A percentile compares a stretch with the other conserved stretches of the same genome.
Evolutionary conservation across 2,888 invertebrate genomes (phyloP).

Genomic region (Lysandra coridon): DNA sequence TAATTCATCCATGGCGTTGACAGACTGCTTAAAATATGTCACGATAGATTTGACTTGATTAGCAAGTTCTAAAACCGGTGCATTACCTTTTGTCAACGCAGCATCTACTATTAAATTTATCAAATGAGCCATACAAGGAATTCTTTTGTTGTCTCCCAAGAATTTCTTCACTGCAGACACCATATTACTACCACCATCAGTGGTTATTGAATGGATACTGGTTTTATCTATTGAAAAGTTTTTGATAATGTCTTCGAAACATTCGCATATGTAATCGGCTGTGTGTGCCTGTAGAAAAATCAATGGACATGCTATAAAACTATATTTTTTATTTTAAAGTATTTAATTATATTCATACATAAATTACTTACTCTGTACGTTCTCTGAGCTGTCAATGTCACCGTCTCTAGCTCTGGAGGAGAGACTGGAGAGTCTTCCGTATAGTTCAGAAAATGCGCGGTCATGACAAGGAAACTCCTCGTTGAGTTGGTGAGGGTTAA

Average conservation of each 20-base stretch:
- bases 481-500: constrained; percentile 35
- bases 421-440: constrained; percentile 27
- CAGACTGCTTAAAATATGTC: constrained; percentile 48
- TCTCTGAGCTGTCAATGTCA: constrained; percentile 35
- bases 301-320: constrained; percentile 32
- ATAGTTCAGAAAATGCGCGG: constrained; percentile 33
- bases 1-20: constrained; percentile 48
- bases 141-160: too few species aligned
- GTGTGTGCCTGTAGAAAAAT: constrained; percentile 39
- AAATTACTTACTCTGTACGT: constrained; percentile 39
- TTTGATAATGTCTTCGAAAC: constrained; percentile 36
- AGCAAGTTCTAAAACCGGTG: constrained; percentile 40
- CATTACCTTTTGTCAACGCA: too few species aligned
- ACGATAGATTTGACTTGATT: constrained; percentile 49
- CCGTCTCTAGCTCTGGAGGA: constrained; percentile 32
- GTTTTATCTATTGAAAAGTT: constrained; percentile 36
- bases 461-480: constrained; percentile 29
- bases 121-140: too few species aligned
- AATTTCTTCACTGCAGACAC: too few species aligned
- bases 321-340: constrained; percentile 36
- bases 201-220: constrained; percentile 36
- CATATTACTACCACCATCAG: constrained; percentile 34
- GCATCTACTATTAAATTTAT: too few species aligned
- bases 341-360: constrained; percentile 35
- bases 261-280: constrained; percentile 38